Evolutionary conservation across 2,888 invertebrate genomes (phyloP), one percentile per base, ranked within the genome.

Genomic region (Eustalomyia histrio): DNA sequence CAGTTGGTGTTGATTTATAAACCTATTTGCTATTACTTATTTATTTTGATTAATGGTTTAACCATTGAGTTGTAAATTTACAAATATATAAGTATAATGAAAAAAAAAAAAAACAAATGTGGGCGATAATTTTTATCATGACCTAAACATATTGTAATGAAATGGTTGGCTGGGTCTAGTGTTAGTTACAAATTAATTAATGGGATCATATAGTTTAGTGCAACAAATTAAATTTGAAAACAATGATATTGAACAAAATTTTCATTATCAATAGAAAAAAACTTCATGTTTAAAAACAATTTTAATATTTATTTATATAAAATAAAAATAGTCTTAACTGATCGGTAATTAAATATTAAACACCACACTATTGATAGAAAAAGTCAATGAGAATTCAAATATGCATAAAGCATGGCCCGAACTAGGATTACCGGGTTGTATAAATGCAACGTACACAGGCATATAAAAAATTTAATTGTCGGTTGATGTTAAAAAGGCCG

Each of bases 191-290:
- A 47, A 52, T 79, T 73, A 68, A 79, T 63, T 63, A 64, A 50
- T 68, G 73, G 73, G 63, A 73, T 73, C 73, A 79, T 57, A 33
- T 74, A 61, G 39, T 74, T 64, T 60, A 68, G 39, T 68, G 63
- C 68, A 69, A 64, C 18, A 68, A 74, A 79, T 74, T 52, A 43
- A 64, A 64, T 64, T 55, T 55, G 43, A 50, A 76, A 65, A 21
- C 63, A 52, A 33, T 35, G 1, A 60, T 33, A n/a, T 2, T 47
- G 8, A 60, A 43, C 10, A 47, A 65, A 47, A 52, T 47, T 47
- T 47, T 47, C 7, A 47, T n/a, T 29, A 29, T 29, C 1, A 52
- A 52, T 58, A 39, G 1, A 33, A 29, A 47, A 39, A 39, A 39
- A 12, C n/a, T n/a, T 12, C 39, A 14, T 21, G 21, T 21, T 21